These are phyloP conservation scores for Tolmerus cingulatus DNA, from an alignment of 2,888 invertebrate genomes.

Conservation along the genomic window DNA sequence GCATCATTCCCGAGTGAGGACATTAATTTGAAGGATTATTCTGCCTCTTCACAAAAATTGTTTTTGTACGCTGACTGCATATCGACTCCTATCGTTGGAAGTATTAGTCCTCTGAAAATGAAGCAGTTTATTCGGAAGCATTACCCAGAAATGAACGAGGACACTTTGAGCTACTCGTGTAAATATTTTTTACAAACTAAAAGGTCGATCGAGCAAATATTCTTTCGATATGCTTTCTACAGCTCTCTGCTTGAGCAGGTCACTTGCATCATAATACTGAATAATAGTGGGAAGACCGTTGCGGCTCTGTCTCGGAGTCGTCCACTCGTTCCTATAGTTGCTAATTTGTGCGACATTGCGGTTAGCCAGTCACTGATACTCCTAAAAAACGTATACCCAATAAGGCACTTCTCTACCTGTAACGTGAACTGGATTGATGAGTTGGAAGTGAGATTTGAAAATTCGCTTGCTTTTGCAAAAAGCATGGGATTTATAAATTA, in stretches of 20 bases:
- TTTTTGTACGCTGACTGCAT: constrained; percentile 45
- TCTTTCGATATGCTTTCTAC: not conserved
- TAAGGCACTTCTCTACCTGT: not conserved
- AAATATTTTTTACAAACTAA: not conserved
- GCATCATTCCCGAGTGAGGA: not conserved
- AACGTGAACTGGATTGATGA: constrained; percentile 25
- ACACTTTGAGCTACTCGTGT: constrained; percentile 30
- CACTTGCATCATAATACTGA: constrained; percentile 39
- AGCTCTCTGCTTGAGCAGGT: not conserved
- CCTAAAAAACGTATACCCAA: constrained; percentile 34
- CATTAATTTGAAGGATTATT: not conserved
- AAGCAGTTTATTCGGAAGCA: not conserved
- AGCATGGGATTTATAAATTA: not conserved
- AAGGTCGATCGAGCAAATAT: not conserved
- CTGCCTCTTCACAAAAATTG: not conserved
- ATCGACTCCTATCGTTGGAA: not conserved
- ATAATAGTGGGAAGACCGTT: constrained; percentile 38
- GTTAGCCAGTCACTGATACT: constrained; percentile 22
- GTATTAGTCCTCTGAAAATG: constrained; percentile 3
- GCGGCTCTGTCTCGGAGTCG: constrained; percentile 16
- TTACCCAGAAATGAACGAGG: constrained; percentile 44
- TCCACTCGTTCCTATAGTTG: constrained; percentile 41
- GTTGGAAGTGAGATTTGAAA: constrained; percentile 16
- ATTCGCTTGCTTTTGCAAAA: constrained; percentile 23
- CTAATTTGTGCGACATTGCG: not conserved